Evolutionary conservation across 1,140 invertebrate genomes (phyloP).

Genomic region (Dreissena polymorpha): DNA sequence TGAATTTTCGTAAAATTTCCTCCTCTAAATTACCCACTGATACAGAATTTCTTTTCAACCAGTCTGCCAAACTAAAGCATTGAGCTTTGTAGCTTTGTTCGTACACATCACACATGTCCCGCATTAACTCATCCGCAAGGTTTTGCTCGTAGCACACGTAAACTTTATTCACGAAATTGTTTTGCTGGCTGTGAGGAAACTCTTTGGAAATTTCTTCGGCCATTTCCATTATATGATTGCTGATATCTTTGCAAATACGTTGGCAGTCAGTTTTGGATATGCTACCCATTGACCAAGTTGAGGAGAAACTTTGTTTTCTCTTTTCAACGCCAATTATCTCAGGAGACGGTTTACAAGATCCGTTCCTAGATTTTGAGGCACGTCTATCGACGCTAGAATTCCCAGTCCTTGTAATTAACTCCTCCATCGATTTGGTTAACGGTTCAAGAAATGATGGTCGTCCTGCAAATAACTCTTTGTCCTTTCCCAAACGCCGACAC

Average conservation of each 20-base stretch:
- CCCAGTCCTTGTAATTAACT: slow-evolving; percentile 18
- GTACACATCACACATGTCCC: slow-evolving; percentile 35
- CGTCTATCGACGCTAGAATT: not conserved
- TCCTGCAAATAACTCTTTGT: slow-evolving; percentile 37
- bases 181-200: slow-evolving; percentile 1
- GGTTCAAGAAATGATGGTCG: not conserved
- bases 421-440: not conserved
- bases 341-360: not conserved
- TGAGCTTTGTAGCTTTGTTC: slow-evolving; percentile 39
- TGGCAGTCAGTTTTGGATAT: slow-evolving; percentile 19
- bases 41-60: slow-evolving; percentile 22
- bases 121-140: slow-evolving; percentile 37
- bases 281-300: slow-evolving; percentile 40
- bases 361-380: not conserved
- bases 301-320: not conserved
- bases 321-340: not conserved
- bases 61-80: slow-evolving; percentile 15
- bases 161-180: slow-evolving; percentile 30
- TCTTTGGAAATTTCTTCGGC: slow-evolving; percentile 28
- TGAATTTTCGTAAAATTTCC: slow-evolving; percentile 13
- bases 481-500: slow-evolving; percentile 33
- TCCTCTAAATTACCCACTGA: slow-evolving; percentile 10
- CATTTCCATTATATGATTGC: slow-evolving; percentile 26
- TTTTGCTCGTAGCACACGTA: slow-evolving; percentile 50
- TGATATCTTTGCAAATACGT: slow-evolving; percentile 30